phyloP scores from a whole-genome alignment of 2,113 vertebrate species.

The Herpetotheres cachinnans region DNA sequence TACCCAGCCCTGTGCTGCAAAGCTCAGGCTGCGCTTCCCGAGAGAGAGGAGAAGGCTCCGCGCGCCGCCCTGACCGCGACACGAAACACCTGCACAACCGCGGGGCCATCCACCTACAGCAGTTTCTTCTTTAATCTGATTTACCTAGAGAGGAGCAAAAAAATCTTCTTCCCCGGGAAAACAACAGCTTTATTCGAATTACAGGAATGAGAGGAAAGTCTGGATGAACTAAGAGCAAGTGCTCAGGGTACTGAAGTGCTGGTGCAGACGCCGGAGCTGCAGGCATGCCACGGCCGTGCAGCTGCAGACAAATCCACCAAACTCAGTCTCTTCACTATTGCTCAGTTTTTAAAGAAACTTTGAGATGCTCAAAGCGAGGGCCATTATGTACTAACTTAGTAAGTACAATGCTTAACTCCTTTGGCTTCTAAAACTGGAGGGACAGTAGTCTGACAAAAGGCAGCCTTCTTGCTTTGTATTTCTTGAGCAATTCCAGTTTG shows the following conservation, averaged over 20 bases:
- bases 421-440: background rate
- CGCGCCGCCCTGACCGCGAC: accelerated
- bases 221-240: background rate
- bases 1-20: accelerated
- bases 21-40: accelerated
- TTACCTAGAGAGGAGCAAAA: background rate
- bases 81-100: accelerated
- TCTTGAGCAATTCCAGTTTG: background rate
- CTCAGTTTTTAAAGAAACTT: background rate
- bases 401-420: background rate
- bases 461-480: background rate
- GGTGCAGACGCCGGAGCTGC: background rate
- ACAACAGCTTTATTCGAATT: background rate
- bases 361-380: background rate
- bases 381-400: background rate
- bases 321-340: background rate
- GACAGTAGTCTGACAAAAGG: background rate
- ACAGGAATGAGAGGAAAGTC: background rate
- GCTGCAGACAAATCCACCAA: background rate
- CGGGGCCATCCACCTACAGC: background rate
- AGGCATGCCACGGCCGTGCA: background rate
- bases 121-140: background rate
- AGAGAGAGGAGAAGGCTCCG: background rate
- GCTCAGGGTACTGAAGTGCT: background rate
- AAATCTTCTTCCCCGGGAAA: background rate